Conservation (phyloP, 1,140 invertebrate genomes). For the Anastrepha ludens region DNA sequence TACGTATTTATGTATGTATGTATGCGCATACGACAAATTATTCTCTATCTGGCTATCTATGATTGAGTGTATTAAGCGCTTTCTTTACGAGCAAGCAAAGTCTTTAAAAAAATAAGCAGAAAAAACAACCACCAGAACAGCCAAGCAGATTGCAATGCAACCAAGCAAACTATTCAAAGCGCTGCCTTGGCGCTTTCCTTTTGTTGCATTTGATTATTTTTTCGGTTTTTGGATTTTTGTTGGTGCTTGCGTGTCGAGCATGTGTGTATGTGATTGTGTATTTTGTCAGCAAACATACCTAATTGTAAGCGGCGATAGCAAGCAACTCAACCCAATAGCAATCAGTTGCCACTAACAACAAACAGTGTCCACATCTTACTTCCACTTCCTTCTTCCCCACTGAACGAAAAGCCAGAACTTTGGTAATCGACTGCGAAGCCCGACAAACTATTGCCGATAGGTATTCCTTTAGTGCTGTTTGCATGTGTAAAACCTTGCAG, state of each 20-base stretch:
- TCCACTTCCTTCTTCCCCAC: not conserved
- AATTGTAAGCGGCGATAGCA: conserved; percentile 26
- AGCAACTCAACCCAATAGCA: conserved; percentile 20
- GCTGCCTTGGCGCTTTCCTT: not conserved
- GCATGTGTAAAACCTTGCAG: not conserved
- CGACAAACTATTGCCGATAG: not conserved
- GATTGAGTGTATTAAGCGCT: conserved; percentile 3
- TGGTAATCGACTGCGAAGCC: not conserved
- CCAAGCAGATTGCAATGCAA: conserved; percentile 32
- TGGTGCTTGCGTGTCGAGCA: not conserved
- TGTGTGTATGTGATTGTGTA: not conserved
- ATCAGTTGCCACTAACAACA: not conserved
- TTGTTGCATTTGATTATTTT: conserved; percentile 6
- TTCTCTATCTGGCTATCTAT: not conserved
- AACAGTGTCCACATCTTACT: not conserved
- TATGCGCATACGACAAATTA: not conserved
- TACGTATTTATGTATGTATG: too few relatives aligned
- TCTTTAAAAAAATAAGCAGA: conserved; percentile 5
- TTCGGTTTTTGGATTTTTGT: conserved; percentile 6
- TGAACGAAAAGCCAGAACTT: not conserved
- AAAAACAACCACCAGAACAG: conserved; percentile 15
- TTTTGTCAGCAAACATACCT: conserved; percentile 46
- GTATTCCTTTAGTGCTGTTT: not conserved
- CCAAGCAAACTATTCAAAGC: conserved; percentile 45
- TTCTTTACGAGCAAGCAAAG: conserved; percentile 29